Percentiles rank a stretch among this genome's conserved stretches.
Conservation (phyloP, 2,888 invertebrate genomes). For the Parnassius mnemosyne region DNA sequence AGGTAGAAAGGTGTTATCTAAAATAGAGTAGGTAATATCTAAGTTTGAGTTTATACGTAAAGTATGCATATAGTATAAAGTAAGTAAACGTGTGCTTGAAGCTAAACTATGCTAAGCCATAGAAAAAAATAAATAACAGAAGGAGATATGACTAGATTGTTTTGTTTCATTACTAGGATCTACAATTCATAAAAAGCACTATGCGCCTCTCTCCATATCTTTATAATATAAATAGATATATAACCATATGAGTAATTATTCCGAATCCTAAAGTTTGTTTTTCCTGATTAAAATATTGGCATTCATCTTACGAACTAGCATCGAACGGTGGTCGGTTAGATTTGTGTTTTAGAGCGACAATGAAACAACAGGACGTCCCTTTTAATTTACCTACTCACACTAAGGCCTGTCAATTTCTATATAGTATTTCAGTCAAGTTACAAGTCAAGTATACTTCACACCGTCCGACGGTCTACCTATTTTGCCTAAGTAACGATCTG, state of each 20-base stretch:
- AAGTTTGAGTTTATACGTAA: slow-evolving; percentile 22
- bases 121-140: slow-evolving; percentile 71
- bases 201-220: slow-evolving; percentile 77
- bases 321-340: slow-evolving; percentile 50
- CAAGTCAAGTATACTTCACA: slow-evolving; percentile 29
- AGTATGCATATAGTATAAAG: slow-evolving; percentile 30
- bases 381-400: background rate
- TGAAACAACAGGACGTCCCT: slow-evolving; percentile 5
- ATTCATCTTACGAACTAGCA: slow-evolving; percentile 73
- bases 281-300: slow-evolving; percentile 77
- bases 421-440: slow-evolving; percentile 13
- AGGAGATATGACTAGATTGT: slow-evolving; percentile 79
- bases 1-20: slow-evolving; percentile 14
- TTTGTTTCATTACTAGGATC: slow-evolving; percentile 74
- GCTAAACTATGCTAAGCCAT: slow-evolving; percentile 80
- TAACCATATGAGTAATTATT: slow-evolving; percentile 75
- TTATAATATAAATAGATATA: slow-evolving; percentile 77
- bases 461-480: slow-evolving; percentile 53
- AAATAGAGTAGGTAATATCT: slow-evolving; percentile 21
- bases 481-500: slow-evolving; percentile 46
- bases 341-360: slow-evolving; percentile 15
- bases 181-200: slow-evolving; percentile 78
- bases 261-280: slow-evolving; percentile 72
- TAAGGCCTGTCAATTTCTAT: slow-evolving; percentile 4
- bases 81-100: slow-evolving; percentile 65